Conservation (phyloP, 1,140 invertebrate genomes). For the Hestina assimilis region DNA sequence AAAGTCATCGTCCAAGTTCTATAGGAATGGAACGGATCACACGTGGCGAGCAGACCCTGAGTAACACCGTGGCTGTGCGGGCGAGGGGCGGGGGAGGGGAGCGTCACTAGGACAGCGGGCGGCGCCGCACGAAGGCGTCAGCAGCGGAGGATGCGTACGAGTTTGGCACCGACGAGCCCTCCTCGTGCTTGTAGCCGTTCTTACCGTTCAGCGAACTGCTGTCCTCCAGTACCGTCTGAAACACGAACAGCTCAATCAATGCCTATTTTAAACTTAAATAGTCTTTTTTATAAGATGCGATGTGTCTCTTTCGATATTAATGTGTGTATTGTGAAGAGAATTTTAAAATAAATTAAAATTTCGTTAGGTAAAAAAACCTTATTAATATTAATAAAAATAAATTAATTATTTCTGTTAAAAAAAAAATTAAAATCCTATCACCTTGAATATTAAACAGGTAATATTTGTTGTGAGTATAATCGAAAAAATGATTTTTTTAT, state of each 20-base stretch:
- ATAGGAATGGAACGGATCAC: too few relatives aligned
- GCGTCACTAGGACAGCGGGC: constrained; percentile 56
- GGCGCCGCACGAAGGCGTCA: constrained; percentile 64
- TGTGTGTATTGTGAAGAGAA: too few relatives aligned
- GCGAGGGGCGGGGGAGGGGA: not conserved
- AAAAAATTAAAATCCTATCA: too few relatives aligned
- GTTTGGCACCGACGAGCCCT: constrained; percentile 77
- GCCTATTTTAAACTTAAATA: not conserved
- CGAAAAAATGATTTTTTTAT: too few relatives aligned
- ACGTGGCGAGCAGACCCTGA: constrained; percentile 8
- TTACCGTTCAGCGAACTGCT: constrained; percentile 54
- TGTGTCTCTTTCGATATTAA: too few relatives aligned
- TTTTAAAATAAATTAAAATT: too few relatives aligned
- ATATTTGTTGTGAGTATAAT: too few relatives aligned
- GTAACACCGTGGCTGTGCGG: not conserved
- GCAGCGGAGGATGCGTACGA: constrained; percentile 69
- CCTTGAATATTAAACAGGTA: too few relatives aligned
- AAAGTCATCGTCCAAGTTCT: too few relatives aligned
- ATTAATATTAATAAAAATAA: too few relatives aligned
- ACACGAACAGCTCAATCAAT: constrained; percentile 1
- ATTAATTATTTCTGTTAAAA: too few relatives aligned
- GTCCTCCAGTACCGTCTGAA: constrained; percentile 79
- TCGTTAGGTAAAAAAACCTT: too few relatives aligned
- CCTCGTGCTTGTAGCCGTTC: constrained; percentile 69
- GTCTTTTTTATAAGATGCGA: not conserved